These are phyloP conservation scores for Grus americana DNA, from an alignment of 2,113 vertebrate species.

Conservation along the genomic window DNA sequence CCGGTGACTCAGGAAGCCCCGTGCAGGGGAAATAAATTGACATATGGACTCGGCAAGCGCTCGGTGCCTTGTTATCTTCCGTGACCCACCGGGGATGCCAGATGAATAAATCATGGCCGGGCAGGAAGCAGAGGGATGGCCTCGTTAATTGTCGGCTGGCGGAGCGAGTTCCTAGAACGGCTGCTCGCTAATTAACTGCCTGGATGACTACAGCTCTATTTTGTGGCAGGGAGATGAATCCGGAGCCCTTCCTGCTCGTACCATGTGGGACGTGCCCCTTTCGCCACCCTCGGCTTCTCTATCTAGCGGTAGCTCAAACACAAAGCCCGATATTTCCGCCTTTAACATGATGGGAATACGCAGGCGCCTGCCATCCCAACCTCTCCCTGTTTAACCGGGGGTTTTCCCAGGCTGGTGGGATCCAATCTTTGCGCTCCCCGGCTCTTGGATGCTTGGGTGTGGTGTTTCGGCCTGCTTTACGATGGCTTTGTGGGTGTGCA, in stretches of 20 bases:
- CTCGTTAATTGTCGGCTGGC: slow-evolving; percentile 45
- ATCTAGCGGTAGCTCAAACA: background rate
- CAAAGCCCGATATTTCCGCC: background rate
- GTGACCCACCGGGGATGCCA: background rate
- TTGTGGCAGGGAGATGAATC: background rate
- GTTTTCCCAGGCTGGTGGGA: background rate
- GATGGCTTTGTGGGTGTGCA: accelerated
- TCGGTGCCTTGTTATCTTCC: slow-evolving; percentile 37
- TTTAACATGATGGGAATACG: accelerated
- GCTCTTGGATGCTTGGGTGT: background rate
- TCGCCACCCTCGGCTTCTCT: background rate
- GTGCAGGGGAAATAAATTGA: slow-evolving; percentile 1
- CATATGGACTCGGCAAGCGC: slow-evolving; percentile 51
- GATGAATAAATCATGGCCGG: slow-evolving; percentile 73
- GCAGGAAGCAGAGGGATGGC: slow-evolving; percentile 68
- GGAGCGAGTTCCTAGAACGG: background rate
- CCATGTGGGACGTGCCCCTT: background rate
- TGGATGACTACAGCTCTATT: slow-evolving; percentile 50
- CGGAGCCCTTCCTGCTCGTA: background rate
- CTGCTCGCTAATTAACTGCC: slow-evolving; percentile 51
- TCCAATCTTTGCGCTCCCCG: background rate
- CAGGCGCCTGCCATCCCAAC: background rate
- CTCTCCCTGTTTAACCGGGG: too few relatives aligned
- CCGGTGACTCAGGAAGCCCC: background rate
- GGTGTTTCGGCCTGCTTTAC: accelerated